Conservation (phyloP, 2,113 vertebrate genomes). For the Nycticryphes semicollaris region DNA sequence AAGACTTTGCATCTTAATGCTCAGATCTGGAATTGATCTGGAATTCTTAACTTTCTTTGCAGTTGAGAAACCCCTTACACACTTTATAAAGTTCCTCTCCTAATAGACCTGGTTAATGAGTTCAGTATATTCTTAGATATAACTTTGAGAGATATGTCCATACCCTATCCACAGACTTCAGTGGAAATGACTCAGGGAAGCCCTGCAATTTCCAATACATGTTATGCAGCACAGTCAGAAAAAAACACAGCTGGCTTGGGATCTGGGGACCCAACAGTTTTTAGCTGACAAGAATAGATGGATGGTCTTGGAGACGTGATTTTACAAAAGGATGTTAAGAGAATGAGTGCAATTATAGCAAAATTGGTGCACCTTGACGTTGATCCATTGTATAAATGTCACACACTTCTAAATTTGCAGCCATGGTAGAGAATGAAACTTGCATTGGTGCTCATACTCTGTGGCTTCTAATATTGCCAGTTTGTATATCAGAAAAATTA, state of each 20-base stretch:
- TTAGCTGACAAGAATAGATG: not conserved
- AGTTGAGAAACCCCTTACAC: not conserved
- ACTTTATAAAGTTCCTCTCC: not conserved
- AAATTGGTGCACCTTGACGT: not conserved
- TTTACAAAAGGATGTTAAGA: not conserved
- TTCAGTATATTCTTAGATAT: not conserved
- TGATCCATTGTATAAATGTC: not conserved
- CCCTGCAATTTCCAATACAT: not conserved
- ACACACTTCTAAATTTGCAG: not conserved
- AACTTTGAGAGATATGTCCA: not conserved
- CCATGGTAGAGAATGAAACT: not conserved
- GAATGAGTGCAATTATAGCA: not conserved
- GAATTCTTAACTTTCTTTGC: not conserved
- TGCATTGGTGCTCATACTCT: not conserved
- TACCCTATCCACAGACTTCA: not conserved
- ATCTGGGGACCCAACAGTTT: not conserved
- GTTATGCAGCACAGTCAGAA: not conserved
- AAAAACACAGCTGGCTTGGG: not conserved
- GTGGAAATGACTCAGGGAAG: not conserved
- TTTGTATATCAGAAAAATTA: not conserved
- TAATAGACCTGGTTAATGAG: not conserved
- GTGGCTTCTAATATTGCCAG: not conserved
- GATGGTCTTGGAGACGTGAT: constrained; percentile 9
- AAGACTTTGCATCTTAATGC: not conserved
- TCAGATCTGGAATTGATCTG: not conserved